Conservation (phyloP, 2,888 invertebrate genomes). For the Xanthia togata region DNA sequence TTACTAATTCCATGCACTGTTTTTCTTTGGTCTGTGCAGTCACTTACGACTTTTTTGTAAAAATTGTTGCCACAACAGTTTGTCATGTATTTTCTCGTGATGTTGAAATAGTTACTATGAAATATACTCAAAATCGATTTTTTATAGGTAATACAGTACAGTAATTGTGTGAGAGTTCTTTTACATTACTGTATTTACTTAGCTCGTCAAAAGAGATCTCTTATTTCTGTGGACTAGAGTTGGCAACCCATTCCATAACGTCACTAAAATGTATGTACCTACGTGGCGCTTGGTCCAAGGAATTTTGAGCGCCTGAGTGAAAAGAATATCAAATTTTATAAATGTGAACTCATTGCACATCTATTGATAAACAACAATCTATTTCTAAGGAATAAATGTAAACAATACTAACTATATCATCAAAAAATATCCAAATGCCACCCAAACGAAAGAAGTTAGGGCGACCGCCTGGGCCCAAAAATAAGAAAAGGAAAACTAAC, state of each 20-base stretch:
- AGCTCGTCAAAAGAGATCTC: not conserved
- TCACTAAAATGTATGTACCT: slow-evolving; percentile 19
- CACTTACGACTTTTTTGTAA: too few species aligned
- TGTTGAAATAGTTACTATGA: not conserved
- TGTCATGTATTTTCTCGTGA: not conserved
- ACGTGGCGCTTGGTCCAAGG: slow-evolving; percentile 31
- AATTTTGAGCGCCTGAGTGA: slow-evolving; percentile 84
- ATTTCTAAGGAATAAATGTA: slow-evolving; percentile 64
- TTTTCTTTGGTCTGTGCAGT: not conserved
- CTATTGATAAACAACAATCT: slow-evolving; percentile 56
- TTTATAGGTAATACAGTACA: not conserved
- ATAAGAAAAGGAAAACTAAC: slow-evolving; percentile 64
- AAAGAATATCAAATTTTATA: slow-evolving; percentile 86
- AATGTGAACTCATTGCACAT: slow-evolving; percentile 73
- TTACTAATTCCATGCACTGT: not conserved
- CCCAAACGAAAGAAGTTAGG: slow-evolving; percentile 79
- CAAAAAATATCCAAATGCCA: slow-evolving; percentile 74
- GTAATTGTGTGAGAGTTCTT: not conserved
- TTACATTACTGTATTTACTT: not conserved
- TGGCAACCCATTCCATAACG: slow-evolving; percentile 8
- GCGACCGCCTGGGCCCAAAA: slow-evolving; percentile 75
- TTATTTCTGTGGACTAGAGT: not conserved
- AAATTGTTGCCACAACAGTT: not conserved
- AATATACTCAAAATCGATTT: not conserved
- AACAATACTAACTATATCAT: slow-evolving; percentile 47